phyloP scores from a whole-genome alignment of 1,140 invertebrate genomes.

The Stegodyphus dumicola region DNA sequence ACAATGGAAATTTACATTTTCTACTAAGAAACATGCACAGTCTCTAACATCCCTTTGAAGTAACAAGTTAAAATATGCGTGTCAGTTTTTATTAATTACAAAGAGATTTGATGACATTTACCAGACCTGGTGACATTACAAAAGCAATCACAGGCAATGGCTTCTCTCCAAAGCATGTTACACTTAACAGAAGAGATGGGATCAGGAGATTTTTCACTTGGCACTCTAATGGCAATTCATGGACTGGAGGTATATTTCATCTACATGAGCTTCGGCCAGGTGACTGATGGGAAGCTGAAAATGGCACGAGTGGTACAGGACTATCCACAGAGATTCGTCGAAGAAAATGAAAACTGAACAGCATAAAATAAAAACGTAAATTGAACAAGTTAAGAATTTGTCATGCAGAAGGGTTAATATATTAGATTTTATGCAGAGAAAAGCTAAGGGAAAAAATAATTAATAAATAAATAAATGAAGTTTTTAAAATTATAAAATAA shows the following conservation, averaged over 20 bases:
- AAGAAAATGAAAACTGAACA: constrained; percentile 58
- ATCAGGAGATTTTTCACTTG: neutral
- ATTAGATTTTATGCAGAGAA: neutral
- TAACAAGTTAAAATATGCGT: no score
- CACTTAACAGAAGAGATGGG: neutral
- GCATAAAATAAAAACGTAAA: constrained; percentile 55
- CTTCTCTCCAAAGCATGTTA: neutral
- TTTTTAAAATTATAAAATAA: neutral
- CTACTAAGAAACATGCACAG: no score
- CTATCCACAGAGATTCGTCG: constrained; percentile 51
- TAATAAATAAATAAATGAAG: neutral
- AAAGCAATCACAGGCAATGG: neutral
- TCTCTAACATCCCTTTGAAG: no score
- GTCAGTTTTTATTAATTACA: no score
- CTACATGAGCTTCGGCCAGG: constrained; percentile 56
- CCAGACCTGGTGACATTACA: neutral
- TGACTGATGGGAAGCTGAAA: constrained; percentile 58
- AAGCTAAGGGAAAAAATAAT: neutral
- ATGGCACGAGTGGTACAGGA: constrained; percentile 54
- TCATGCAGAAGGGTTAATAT: constrained; percentile 39
- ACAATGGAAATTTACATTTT: no score
- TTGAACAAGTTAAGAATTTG: constrained; percentile 8
- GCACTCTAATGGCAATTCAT: constrained; percentile 44
- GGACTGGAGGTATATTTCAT: constrained; percentile 4
- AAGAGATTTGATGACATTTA: no score